Conservation (phyloP, 2,888 invertebrate genomes). For the Nomada goodeniana region DNA sequence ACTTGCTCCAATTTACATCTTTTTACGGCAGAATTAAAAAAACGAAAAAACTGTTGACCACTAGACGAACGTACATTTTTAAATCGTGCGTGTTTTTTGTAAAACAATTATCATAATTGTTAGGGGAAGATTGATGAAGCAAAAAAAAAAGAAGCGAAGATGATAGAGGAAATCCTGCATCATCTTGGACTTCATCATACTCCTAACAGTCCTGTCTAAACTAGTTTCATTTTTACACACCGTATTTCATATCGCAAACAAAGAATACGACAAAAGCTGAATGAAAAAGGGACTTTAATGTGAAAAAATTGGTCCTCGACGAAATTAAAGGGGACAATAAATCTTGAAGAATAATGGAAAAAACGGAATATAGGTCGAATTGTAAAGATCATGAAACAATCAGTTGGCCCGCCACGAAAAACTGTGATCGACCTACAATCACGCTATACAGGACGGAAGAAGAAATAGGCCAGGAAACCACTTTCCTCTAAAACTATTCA, state of each 20-base stretch:
- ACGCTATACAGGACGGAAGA: neutral
- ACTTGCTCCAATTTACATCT: slow-evolving; percentile 17
- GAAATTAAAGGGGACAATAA: too few relatives aligned
- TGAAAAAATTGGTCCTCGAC: too few relatives aligned
- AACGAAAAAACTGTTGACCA: neutral
- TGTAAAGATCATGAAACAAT: too few relatives aligned
- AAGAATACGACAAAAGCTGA: too few relatives aligned
- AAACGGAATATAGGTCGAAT: too few relatives aligned
- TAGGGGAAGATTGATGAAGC: too few relatives aligned
- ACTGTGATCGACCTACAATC: neutral
- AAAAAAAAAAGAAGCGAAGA: neutral
- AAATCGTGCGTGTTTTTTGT: neutral
- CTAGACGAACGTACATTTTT: neutral
- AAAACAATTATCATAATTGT: neutral
- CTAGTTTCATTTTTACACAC: neutral
- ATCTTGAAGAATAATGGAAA: too few relatives aligned
- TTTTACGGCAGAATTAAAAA: slow-evolving; percentile 5
- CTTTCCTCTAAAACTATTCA: neutral
- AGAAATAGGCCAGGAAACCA: neutral
- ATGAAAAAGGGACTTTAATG: too few relatives aligned
- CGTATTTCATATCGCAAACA: too few relatives aligned
- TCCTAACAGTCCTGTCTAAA: neutral
- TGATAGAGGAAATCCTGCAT: neutral
- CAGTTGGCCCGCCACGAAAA: too few relatives aligned
- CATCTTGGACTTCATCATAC: neutral